These are phyloP conservation scores for Atherinomorus stipes DNA, from an alignment of 2,113 vertebrate genomes.

Conservation along the genomic window DNA sequence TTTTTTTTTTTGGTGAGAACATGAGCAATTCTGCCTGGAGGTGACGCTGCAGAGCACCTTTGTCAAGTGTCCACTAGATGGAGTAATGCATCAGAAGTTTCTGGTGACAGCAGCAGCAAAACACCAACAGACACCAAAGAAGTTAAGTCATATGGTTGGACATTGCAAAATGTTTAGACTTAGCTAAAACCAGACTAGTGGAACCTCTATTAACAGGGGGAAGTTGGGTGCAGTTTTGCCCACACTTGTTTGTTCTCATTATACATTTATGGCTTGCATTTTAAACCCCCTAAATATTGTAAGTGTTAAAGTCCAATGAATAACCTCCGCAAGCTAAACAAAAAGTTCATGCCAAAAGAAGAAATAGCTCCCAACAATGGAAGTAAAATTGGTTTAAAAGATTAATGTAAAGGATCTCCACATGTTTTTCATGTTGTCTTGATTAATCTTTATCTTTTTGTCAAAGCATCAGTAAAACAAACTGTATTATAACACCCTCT, in stretches of 20 bases:
- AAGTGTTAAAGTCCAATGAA: too few relatives aligned
- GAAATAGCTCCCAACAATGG: too few relatives aligned
- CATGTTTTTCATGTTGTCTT: not conserved
- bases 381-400: not conserved
- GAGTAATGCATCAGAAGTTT: constrained; percentile 22
- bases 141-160: too few relatives aligned
- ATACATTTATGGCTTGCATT: not conserved
- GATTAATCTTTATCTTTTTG: too few relatives aligned
- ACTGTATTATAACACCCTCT: not conserved
- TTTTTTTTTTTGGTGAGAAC: not conserved
- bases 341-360: too few relatives aligned
- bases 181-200: too few relatives aligned
- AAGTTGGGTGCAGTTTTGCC: too few relatives aligned
- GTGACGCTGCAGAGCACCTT: not conserved
- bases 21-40: not conserved
- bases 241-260: not conserved
- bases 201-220: too few relatives aligned
- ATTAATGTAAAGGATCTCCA: not conserved
- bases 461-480: not conserved
- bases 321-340: too few relatives aligned
- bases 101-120: not conserved
- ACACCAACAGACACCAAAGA: not conserved
- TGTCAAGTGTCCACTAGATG: constrained; percentile 56
- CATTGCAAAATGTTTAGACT: too few relatives aligned
- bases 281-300: too few relatives aligned